Evolutionary conservation across 1,140 invertebrate genomes (phyloP), one percentile per base, ranked within the genome.

Genomic region (Caenorhabditis inopinata): DNA sequence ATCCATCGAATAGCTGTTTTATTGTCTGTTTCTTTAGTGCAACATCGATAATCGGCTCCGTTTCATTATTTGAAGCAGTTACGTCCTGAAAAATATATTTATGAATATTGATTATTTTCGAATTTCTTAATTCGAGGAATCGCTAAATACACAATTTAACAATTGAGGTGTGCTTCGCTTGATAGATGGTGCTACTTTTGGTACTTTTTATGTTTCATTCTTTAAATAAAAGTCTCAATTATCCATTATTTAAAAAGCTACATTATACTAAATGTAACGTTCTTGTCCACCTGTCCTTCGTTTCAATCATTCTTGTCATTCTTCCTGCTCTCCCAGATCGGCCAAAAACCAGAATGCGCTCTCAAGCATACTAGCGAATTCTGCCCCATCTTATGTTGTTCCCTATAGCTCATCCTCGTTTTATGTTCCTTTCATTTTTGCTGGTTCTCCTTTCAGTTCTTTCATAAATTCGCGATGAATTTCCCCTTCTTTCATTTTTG

Each of bases 1-100:
- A 75, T 75, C 74, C 74, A 47, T 75, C 45, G 58, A 68, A 68
- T 2, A 68, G 58, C 58, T 68, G 58, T 32, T 68, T 68, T 11
- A 68, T 68, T 68, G 58, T 68, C 58, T 68, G 58, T 68, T 68
- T 68, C 23, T 29, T 68, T 9, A 68, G n/a, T 6, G 32, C 58
- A 12, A 42, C 32, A 21, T 68, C 58, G 3, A 38, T 16, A 35
- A 38, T n/a, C n/a, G 58, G 32, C 6, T 68, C 58, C 12, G 35
- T 68, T 27, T 68, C 58, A 21, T 29, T 32, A 27, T 68, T 68
- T 18, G 58, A 68, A 21, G 58, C 25, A 5, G 51, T 58, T 25
- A 68, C 38, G n/a, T 68, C 58, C 58, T 68, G 32, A 38, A 68
- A 68, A 32, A 25, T 16, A 32, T 1, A n/a, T n/a, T n/a, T n/a